Evolutionary conservation across 2,113 vertebrate genomes (phyloP), one percentile per base, ranked within the genome.

Genomic region (Notarius lentiginosus): DNA sequence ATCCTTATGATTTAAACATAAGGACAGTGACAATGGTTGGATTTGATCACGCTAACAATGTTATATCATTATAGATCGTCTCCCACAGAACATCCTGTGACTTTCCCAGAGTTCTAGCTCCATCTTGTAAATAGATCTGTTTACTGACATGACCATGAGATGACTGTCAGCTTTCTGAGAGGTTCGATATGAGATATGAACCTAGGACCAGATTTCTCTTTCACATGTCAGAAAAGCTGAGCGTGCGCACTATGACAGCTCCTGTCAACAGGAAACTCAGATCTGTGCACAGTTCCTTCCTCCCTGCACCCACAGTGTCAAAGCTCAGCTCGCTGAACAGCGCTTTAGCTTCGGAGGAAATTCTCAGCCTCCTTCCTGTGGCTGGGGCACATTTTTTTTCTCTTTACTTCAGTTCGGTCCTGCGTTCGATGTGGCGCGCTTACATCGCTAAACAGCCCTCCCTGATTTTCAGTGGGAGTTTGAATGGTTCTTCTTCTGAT

Each of bases 241-340:
- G 82, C 75, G 41, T 51, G 30, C 27, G 73, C 58, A 12, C 80
- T 22, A 18, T 63, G 83, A 87, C 75, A 34, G 75, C 66, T 76
- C 53, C 68, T 79, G 89, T 93, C 90, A 94, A 95, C 94, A 94
- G 95, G 94, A 95, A 95, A 91, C 91, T 34, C 91, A 93, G 90
- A 93, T 92, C 90, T 93, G 90, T 90, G 91, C 89, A 83, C 22
- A 34, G 88, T 93, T 94, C 93, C 93, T 95, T 93, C 94, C 94
- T 90, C 89, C 85, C 72, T 30, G 47, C 47, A 51, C 49, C 61
- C 20, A 81, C 47, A 4, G 60, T 66, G 86, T 73, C 72, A 77
- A 82, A 86, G 86, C 86, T 89, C 60, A 79, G 85, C 60, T 79
- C 20, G 41, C 89, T 47, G 89, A 89, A 88, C 79, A 80, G 70